Percentiles rank a stretch among this genome's conserved stretches.
Evolutionary conservation across 2,888 invertebrate genomes (phyloP).

Genomic region (Eilema depressum): DNA sequence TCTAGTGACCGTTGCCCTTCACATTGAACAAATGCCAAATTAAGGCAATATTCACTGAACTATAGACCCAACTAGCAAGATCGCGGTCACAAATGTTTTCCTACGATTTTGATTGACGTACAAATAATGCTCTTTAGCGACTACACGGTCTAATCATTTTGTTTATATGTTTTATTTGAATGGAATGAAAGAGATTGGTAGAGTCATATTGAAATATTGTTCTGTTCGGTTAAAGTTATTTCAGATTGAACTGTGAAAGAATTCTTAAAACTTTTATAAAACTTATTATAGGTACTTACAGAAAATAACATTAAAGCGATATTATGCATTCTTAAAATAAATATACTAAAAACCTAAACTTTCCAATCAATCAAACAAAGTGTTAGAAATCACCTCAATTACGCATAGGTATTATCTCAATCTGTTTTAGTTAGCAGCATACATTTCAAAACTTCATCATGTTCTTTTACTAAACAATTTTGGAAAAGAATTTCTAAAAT

Average conservation of each 20-base stretch:
- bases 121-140: constrained; percentile 71
- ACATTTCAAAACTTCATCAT: not conserved
- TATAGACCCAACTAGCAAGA: constrained; percentile 42
- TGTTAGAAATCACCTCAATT: not conserved
- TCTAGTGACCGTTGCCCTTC: constrained; percentile 49
- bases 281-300: not conserved
- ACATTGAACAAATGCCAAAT: constrained; percentile 56
- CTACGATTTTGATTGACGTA: constrained; percentile 74
- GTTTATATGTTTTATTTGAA: constrained; percentile 75
- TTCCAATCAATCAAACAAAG: too few species aligned
- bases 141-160: constrained; percentile 71
- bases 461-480: too few species aligned
- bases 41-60: constrained; percentile 57
- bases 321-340: too few species aligned
- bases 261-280: not conserved
- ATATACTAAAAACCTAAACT: too few species aligned
- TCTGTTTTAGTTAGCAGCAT: not conserved
- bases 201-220: too few species aligned
- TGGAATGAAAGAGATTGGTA: not conserved
- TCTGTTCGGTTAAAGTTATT: not conserved
- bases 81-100: constrained; percentile 45
- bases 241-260: not conserved
- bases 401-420: not conserved
- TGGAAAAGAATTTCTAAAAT: not conserved
- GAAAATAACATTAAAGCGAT: too few species aligned